Percentiles rank a stretch among this genome's conserved stretches.
phyloP scores from a whole-genome alignment of 2,888 invertebrate genomes.

The Boloria euphrosyne region DNA sequence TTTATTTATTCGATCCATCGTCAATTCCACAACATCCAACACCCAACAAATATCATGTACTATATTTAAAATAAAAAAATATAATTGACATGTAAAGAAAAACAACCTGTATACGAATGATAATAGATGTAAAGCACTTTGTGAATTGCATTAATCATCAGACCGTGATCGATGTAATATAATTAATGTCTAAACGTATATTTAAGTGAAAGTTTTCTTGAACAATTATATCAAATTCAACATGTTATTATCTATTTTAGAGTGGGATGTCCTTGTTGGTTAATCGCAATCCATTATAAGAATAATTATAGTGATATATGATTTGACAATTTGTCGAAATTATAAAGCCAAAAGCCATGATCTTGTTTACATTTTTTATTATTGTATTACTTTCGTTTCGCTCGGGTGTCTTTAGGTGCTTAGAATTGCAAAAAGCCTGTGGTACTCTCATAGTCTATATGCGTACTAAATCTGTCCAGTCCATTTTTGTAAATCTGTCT shows the following conservation, averaged over 20 bases:
- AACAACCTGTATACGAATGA: slow-evolving; percentile 43
- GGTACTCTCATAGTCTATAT: too few species aligned
- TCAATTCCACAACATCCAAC: too few species aligned
- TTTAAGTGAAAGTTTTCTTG: slow-evolving; percentile 41
- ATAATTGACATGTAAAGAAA: neutral
- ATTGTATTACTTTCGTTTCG: too few species aligned
- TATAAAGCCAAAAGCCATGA: too few species aligned
- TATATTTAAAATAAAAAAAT: neutral
- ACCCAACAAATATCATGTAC: too few species aligned
- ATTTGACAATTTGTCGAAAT: too few species aligned
- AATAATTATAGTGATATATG: slow-evolving; percentile 2
- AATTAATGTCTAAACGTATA: slow-evolving; percentile 40
- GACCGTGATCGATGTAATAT: slow-evolving; percentile 44
- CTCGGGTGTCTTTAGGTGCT: too few species aligned
- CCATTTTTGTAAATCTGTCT: too few species aligned
- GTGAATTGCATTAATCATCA: slow-evolving; percentile 60
- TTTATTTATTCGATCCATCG: too few species aligned
- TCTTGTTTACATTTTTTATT: too few species aligned
- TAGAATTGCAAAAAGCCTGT: too few species aligned
- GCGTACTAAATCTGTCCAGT: too few species aligned
- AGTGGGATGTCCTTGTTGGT: slow-evolving; percentile 28
- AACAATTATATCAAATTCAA: slow-evolving; percentile 33
- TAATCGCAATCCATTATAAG: neutral
- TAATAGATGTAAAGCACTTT: slow-evolving; percentile 41
- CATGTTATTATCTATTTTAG: slow-evolving; percentile 21